phyloP scores from a whole-genome alignment of 2,888 invertebrate species.

The Catocala nupta region DNA sequence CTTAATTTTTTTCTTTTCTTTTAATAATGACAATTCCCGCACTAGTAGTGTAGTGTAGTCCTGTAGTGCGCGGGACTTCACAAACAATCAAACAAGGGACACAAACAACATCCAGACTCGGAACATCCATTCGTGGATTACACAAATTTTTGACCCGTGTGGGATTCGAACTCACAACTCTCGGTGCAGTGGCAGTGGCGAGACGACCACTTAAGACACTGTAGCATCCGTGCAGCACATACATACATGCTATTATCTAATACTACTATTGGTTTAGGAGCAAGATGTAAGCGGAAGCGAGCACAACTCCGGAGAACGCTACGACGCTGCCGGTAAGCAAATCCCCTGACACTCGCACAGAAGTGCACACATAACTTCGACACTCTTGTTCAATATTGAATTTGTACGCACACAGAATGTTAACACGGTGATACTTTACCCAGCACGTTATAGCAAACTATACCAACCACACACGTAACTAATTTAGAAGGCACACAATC shows the following conservation, averaged over 20 bases:
- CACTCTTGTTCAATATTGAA: constrained; percentile 47
- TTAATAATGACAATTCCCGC: too few species aligned
- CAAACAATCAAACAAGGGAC: too few species aligned
- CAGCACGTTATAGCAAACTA: constrained; percentile 46
- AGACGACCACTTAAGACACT: too few species aligned
- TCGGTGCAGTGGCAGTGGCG: too few species aligned
- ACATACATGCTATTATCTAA: neutral
- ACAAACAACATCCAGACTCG: too few species aligned
- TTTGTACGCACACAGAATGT: constrained; percentile 52
- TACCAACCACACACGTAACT: constrained; percentile 20
- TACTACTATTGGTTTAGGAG: constrained; percentile 59
- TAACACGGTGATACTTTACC: constrained; percentile 45
- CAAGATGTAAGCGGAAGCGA: constrained; percentile 69
- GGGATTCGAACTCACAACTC: too few species aligned
- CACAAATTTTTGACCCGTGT: too few species aligned
- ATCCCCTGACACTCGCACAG: constrained; percentile 19
- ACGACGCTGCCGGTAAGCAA: constrained; percentile 71
- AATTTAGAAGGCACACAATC: constrained; percentile 38
- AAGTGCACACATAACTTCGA: constrained; percentile 44
- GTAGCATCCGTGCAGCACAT: too few species aligned
- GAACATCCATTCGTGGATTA: too few species aligned
- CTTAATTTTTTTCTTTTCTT: too few species aligned
- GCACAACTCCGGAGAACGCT: constrained; percentile 65
- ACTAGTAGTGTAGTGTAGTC: too few species aligned
- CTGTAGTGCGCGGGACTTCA: too few species aligned